These are phyloP conservation scores for Clostera curtula DNA, from an alignment of 2,888 invertebrate species.

Conservation along the genomic window DNA sequence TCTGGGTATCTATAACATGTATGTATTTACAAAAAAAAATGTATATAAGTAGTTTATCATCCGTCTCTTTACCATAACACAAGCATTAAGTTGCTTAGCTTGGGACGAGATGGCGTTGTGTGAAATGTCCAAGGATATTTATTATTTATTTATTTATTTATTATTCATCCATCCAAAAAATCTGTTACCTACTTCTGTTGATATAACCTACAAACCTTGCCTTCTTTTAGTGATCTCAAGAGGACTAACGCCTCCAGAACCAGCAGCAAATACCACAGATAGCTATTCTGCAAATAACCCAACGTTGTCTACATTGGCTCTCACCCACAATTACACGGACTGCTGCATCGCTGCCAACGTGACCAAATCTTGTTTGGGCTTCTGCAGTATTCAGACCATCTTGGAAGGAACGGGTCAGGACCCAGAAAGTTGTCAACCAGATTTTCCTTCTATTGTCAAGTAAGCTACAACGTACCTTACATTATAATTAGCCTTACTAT, in stretches of 20 bases:
- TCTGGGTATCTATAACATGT: too few species aligned
- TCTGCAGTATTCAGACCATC: conserved; percentile 87
- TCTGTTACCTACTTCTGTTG: too few species aligned
- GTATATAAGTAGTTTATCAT: too few species aligned
- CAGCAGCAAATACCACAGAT: conserved; percentile 69
- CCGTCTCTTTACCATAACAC: too few species aligned
- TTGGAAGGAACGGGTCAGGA: conserved; percentile 86
- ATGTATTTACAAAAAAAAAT: too few species aligned
- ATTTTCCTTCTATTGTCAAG: conserved; percentile 86
- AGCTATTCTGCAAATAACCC: conserved; percentile 57
- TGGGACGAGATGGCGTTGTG: too few species aligned
- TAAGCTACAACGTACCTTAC: conserved; percentile 25
- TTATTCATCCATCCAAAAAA: too few species aligned
- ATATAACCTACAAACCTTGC: too few species aligned
- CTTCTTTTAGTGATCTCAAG: conserved; percentile 79
- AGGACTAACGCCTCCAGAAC: conserved; percentile 77
- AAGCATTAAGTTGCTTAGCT: too few species aligned
- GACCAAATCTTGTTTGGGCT: conserved; percentile 82
- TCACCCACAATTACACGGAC: conserved; percentile 86
- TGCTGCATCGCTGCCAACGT: conserved; percentile 85
- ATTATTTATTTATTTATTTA: too few species aligned
- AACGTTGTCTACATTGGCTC: conserved; percentile 48
- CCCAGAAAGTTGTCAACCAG: conserved; percentile 86
- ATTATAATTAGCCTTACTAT: neutral
- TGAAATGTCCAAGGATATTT: too few species aligned